Conservation (phyloP, 2,888 invertebrate species). For the Neoaliturus tenellus region DNA sequence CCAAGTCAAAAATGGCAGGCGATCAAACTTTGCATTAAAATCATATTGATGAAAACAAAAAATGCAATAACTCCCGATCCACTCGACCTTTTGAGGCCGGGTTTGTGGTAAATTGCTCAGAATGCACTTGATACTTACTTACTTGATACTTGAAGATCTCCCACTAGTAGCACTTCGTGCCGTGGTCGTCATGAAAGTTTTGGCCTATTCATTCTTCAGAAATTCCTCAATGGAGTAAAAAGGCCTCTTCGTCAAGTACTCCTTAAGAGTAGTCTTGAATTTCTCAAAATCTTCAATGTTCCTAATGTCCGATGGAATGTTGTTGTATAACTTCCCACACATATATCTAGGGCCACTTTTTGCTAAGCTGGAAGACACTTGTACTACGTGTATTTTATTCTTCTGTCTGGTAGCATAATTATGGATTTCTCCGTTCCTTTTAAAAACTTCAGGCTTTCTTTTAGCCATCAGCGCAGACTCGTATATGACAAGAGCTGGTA, state of each 20-base stretch:
- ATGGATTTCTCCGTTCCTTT: not conserved
- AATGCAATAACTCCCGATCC: too few relatives aligned
- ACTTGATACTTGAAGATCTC: not conserved
- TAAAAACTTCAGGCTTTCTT: not conserved
- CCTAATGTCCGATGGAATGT: too few relatives aligned
- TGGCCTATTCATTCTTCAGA: not conserved
- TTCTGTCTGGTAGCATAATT: not conserved
- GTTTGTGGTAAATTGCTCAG: too few relatives aligned
- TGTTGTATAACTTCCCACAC: conserved; percentile 18
- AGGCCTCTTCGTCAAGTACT: not conserved
- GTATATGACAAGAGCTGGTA: not conserved
- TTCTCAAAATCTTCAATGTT: not conserved
- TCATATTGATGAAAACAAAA: too few relatives aligned
- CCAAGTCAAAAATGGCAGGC: too few relatives aligned
- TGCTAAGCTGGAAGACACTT: not conserved
- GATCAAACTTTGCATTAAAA: too few relatives aligned
- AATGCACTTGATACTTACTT: too few relatives aligned
- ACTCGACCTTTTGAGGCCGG: too few relatives aligned
- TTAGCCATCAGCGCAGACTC: not conserved
- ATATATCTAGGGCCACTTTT: not conserved
- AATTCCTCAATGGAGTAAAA: not conserved
- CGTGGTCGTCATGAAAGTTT: not conserved
- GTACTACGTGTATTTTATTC: not conserved
- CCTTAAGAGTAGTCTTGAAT: not conserved
- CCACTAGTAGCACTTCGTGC: not conserved